Percentiles rank a stretch among this genome's conserved stretches.
These are phyloP conservation scores for Gallinago media DNA, from an alignment of 2,113 vertebrate genomes.

Conservation along the genomic window DNA sequence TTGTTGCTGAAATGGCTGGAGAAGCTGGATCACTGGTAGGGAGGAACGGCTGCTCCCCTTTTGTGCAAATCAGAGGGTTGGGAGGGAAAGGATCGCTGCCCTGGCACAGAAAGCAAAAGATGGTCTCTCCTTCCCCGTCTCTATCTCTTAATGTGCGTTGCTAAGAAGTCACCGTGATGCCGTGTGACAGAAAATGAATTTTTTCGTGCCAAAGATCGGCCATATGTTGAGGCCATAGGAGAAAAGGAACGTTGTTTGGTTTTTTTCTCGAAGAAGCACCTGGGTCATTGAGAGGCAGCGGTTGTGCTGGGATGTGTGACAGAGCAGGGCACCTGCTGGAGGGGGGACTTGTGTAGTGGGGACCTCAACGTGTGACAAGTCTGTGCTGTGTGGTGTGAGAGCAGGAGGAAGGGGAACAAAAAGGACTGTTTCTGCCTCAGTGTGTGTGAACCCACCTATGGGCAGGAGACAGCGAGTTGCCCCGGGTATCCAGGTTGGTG, in stretches of 20 bases:
- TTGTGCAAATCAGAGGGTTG: neutral
- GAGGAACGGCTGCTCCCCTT: neutral
- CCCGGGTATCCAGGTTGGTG: accelerated
- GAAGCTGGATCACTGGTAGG: neutral
- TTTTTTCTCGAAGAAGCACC: neutral
- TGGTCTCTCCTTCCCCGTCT: conserved; percentile 1
- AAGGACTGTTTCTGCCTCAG: neutral
- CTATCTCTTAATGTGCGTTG: neutral
- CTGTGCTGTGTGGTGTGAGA: neutral
- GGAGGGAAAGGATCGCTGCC: neutral
- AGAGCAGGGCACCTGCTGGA: neutral
- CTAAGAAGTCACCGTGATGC: conserved; percentile 18
- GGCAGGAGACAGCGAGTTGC: accelerated
- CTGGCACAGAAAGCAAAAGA: neutral
- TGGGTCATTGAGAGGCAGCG: neutral
- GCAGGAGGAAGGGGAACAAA: neutral
- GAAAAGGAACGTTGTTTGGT: neutral
- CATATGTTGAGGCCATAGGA: accelerated
- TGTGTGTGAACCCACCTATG: neutral
- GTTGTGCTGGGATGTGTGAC: neutral
- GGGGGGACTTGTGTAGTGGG: neutral
- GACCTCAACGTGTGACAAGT: neutral
- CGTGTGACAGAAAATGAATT: conserved; percentile 15
- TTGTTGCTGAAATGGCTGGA: neutral
- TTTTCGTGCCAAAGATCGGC: neutral